Percentiles rank a stretch among this genome's conserved stretches.
Evolutionary conservation across 2,113 vertebrate species (phyloP).

Genomic region (Erpornis zantholeuca): DNA sequence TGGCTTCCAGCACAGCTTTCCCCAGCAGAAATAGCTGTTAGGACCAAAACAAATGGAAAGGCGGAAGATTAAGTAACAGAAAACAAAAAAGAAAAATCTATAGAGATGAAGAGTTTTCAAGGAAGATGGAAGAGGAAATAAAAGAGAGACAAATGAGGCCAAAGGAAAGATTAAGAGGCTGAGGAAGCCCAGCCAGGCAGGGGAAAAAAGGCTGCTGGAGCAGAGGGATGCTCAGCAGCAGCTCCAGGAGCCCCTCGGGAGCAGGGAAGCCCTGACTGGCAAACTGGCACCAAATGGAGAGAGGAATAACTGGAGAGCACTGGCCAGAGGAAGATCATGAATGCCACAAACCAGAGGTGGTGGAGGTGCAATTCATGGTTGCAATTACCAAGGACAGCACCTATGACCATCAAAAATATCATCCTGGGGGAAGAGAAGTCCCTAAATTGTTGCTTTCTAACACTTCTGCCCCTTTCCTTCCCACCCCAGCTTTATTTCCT

Average conservation of each 20-base stretch:
- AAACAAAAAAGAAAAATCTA: constrained; percentile 12
- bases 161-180: background rate
- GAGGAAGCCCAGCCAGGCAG: background rate
- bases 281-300: background rate
- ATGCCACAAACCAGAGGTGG: background rate
- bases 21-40: background rate
- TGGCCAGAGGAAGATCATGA: background rate
- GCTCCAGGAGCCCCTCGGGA: background rate
- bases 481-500: background rate
- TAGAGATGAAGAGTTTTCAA: background rate
- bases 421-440: background rate
- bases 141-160: background rate
- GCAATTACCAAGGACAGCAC: background rate
- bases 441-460: background rate
- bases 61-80: background rate
- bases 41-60: background rate
- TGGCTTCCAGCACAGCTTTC: background rate
- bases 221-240: background rate
- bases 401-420: background rate
- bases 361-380: fast-evolving
- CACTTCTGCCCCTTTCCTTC: background rate
- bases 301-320: background rate
- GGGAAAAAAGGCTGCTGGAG: background rate
- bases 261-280: background rate
- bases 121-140: constrained; percentile 11